A percentile compares a stretch with the other conserved stretches of the same genome.
These are phyloP conservation scores for Solenodon paradoxus DNA, from an alignment of 2,113 vertebrate species.

Conservation along the genomic window DNA sequence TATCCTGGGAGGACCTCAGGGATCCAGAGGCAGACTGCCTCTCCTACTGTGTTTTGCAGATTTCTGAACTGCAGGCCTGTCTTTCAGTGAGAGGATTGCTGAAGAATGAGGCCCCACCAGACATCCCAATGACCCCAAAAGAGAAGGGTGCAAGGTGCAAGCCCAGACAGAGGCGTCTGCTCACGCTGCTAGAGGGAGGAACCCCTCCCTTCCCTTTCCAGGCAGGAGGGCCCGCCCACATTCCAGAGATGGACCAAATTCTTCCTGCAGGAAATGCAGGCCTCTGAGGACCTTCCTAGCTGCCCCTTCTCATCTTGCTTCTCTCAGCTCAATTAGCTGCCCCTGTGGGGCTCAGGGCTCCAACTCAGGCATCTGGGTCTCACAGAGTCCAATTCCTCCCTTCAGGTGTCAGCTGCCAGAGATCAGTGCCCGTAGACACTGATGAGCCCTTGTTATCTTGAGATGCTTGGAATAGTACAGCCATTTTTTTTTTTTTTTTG, in stretches of 20 bases:
- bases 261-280: conserved; percentile 37
- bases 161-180: not conserved
- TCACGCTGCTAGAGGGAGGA: not conserved
- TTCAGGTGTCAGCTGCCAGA: conserved; percentile 76
- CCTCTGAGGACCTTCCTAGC: not conserved
- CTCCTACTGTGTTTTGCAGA: not conserved
- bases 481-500: conserved; percentile 80
- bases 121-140: not conserved
- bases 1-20: not conserved
- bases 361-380: not conserved
- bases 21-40: not conserved
- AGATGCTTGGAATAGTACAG: conserved; percentile 82
- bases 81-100: not conserved
- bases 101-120: not conserved
- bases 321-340: not conserved
- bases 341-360: not conserved
- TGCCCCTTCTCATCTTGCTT: not conserved
- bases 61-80: not conserved
- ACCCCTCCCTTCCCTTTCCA: not conserved
- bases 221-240: not conserved
- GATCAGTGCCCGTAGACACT: conserved; percentile 78
- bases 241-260: conserved; percentile 12
- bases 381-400: conserved; percentile 70
- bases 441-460: conserved; percentile 82
- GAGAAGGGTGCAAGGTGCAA: not conserved